Evolutionary conservation across 2,113 vertebrate genomes (phyloP), one percentile per base, ranked within the genome.

Genomic region (Chiloscyllium plagiosum): DNA sequence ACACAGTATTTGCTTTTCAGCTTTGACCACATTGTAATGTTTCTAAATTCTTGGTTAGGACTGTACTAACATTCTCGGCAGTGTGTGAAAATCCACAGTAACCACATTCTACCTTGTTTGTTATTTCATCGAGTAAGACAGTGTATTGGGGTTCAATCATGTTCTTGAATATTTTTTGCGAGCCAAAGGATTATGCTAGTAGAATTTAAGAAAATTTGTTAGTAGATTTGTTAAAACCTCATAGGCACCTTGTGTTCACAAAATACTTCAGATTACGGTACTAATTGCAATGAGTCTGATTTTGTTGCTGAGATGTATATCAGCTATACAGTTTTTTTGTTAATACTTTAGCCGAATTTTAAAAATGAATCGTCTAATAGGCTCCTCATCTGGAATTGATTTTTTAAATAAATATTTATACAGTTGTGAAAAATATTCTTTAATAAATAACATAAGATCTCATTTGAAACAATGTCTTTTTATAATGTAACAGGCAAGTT

Each of bases 11-110:
- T 93, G 61, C 89, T 66, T 93, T 92, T 93, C 22, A 33, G 89
- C 65, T 93, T 93, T 93, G 89, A 93, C 89, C 89, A 6, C 89
- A 93, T n/a, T 93, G 61, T 66, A 93, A 61, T 93, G 61, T n/a
- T 68, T 93, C 89, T 93, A 93, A 93, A 93, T 93, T 93, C 89
- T n/a, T n/a, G 19, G 61, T 93, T n/a, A 93, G 61, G 89, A 66
- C 66, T 93, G 66, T 93, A 20, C 89, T 65, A 93, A 65, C 89
- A 68, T 93, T 66, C 89, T n/a, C 7, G 61, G 61, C 17, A 66
- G 65, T 93, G 61, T 93, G n/a, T 93, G 89, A 93, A 93, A 93
- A 93, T 93, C 89, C 61, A n/a, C 89, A 93, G 89, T 93, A 37
- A 93, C 89, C 89, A 66, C 89, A 93, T 93, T 93, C 89, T 68